A percentile compares a stretch with the other conserved stretches of the same genome.
These are phyloP conservation scores for Chaenocephalus aceratus DNA, from an alignment of 2,113 vertebrate species.

Conservation along the genomic window DNA sequence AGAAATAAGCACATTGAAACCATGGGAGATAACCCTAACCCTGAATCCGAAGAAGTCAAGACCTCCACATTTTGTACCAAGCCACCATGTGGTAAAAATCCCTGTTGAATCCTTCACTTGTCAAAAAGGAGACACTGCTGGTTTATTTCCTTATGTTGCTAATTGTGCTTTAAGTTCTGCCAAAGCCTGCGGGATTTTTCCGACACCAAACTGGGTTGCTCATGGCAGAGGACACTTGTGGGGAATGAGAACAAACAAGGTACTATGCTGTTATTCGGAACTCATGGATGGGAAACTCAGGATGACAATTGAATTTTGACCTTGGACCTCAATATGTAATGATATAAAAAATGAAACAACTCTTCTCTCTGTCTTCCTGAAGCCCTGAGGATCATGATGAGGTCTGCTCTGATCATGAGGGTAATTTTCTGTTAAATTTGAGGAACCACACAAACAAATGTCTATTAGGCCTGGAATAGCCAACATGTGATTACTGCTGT, in stretches of 20 bases:
- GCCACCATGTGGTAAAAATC: slow-evolving; percentile 26
- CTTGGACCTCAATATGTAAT: not conserved
- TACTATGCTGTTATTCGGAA: not conserved
- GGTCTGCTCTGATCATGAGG: slow-evolving; percentile 15
- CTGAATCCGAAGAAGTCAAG: not conserved
- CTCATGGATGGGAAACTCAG: not conserved
- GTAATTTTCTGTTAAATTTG: not conserved
- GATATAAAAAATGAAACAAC: not conserved
- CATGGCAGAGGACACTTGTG: slow-evolving; percentile 23
- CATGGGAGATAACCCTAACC: not conserved
- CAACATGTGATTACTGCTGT: not conserved
- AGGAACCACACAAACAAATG: slow-evolving; percentile 6
- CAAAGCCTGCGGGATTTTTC: slow-evolving; percentile 57
- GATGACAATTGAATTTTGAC: not conserved
- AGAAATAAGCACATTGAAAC: slow-evolving; percentile 3
- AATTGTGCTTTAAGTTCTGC: slow-evolving; percentile 60
- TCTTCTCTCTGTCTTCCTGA: not conserved
- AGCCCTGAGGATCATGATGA: slow-evolving; percentile 7
- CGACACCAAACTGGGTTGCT: slow-evolving; percentile 21
- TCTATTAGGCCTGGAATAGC: slow-evolving; percentile 8
- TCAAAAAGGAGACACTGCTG: slow-evolving; percentile 59
- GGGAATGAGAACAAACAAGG: slow-evolving; percentile 30
- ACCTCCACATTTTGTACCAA: not conserved
- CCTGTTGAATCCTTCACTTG: slow-evolving; percentile 41
- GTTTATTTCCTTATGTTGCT: slow-evolving; percentile 62